Percentiles rank a stretch among this genome's conserved stretches.
Evolutionary conservation across 2,113 vertebrate genomes (phyloP).

Genomic region (Zootoca vivipara): DNA sequence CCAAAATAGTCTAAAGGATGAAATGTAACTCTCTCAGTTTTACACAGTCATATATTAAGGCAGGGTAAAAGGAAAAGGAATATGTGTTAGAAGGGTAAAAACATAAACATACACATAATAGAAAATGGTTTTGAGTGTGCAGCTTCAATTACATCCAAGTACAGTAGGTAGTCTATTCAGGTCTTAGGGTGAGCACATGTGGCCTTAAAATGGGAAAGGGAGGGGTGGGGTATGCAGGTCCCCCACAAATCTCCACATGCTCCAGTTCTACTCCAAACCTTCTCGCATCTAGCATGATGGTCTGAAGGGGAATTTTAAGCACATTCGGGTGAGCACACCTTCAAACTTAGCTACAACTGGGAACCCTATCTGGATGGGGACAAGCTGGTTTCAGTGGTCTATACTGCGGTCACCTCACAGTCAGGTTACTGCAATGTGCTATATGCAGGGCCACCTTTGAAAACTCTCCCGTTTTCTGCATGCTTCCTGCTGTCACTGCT

Average conservation of each 20-base stretch:
- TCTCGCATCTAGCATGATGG: neutral
- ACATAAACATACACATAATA: neutral
- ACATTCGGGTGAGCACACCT: neutral
- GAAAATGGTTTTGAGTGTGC: neutral
- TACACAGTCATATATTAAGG: neutral
- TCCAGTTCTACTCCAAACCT: neutral
- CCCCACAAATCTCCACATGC: neutral
- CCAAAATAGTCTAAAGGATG: neutral
- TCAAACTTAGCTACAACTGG: too few species aligned
- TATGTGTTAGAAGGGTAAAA: neutral
- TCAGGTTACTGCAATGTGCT: too few species aligned
- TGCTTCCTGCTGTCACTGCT: too few species aligned
- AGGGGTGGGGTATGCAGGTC: too few species aligned
- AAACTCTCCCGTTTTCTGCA: too few species aligned
- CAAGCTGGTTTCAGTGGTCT: too few species aligned
- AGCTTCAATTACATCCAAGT: neutral
- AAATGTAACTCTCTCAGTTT: neutral
- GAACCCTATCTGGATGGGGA: too few species aligned
- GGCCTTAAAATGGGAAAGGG: too few species aligned
- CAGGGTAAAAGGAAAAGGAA: rapidly evolving
- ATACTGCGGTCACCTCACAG: too few species aligned
- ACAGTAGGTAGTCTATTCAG: neutral
- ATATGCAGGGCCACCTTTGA: neutral
- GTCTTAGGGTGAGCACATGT: neutral
- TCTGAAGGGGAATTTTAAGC: neutral